A percentile compares a stretch with the other conserved stretches of the same genome.
Conservation (phyloP, 2,888 invertebrate genomes). For the Ernsta delagoae region DNA sequence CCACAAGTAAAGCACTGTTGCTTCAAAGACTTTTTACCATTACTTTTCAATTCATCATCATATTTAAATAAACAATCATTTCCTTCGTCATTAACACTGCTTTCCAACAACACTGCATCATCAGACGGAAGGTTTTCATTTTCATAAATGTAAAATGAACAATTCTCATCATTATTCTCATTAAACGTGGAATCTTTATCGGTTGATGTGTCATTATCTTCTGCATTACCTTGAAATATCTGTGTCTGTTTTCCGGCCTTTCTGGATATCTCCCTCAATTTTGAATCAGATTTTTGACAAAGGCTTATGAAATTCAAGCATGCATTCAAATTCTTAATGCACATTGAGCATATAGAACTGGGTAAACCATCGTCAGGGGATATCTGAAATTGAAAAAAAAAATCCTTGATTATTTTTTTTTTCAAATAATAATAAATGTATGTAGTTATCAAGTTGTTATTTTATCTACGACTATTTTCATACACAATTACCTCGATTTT, state of each 20-base stretch:
- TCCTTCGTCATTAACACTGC: conserved; percentile 30
- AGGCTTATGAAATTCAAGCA: conserved; percentile 64
- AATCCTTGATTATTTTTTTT: neutral
- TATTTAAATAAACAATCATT: conserved; percentile 13
- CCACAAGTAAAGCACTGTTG: conserved; percentile 78
- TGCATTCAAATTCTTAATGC: conserved; percentile 58
- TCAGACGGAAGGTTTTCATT: conserved; percentile 14
- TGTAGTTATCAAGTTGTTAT: too few species aligned
- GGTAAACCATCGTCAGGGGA: conserved; percentile 67
- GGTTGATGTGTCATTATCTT: conserved; percentile 35
- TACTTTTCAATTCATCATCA: conserved; percentile 25
- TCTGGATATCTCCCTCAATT: conserved; percentile 50
- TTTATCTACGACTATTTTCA: too few species aligned
- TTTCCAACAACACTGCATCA: conserved; percentile 20
- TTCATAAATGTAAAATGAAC: conserved; percentile 26
- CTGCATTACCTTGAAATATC: conserved; percentile 10
- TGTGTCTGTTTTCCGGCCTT: conserved; percentile 34
- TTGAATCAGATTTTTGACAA: conserved; percentile 62
- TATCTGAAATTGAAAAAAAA: conserved; percentile 53
- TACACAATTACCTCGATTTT: conserved; percentile 56
- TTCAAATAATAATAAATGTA: neutral
- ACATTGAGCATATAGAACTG: conserved; percentile 61
- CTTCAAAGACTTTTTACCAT: conserved; percentile 30
- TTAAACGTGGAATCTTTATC: conserved; percentile 45
- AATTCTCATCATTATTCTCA: conserved; percentile 44